Base-by-base conservation (phyloP, 2,797 vertebrate species). In the Botia kubotai region DNA sequence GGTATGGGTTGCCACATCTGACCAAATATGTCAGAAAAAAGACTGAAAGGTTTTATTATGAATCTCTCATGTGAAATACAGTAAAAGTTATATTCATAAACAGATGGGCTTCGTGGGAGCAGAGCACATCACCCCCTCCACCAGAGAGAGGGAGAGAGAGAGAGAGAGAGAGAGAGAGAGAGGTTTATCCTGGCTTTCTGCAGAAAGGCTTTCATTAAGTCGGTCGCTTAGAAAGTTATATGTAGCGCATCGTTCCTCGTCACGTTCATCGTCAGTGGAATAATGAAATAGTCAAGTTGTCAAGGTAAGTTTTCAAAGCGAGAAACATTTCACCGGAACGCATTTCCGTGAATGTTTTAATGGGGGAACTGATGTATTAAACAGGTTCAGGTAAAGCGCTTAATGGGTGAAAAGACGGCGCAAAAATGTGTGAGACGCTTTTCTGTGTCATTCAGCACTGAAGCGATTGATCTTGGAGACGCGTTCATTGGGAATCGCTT, bases 161-260 rank as follows among this genome's bases (percentile, higher is more conserved):
- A 63, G 72, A 74, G 43, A 65, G 58, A 65, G 58, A 65, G 57
- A 65, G 58, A 52, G 58, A 52, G 73, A 52, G 43, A 52, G 72
- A 74, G 72, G 5, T 62, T 65, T 48, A 66, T 36, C 53, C 43
- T 26, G 13, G 6, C 7, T 57, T 58, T 50, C 36, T 50, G 53
- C 70, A 29, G 70, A 73, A 67, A 67, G 71, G 78, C 36, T 73
- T 74, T 74, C 36, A 33, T 57, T 60, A 66, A 19, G 70, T 57
- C 70, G 65, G 71, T 67, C 71, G 50, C 58, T 67, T 50, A 58
- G 70, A 80, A 80, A 80, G 70, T 80, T 80, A 12, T 66, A 14
- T 39, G 2, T 53, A 63, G 17, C 26, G n/a, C 57, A 19, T 26
- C 19, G 48, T n/a, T 17, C 0, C 17, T 36, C 10, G n/a, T 12